A percentile compares a stretch with the other conserved stretches of the same genome.
phyloP scores from a whole-genome alignment of 2,113 vertebrate species.

The Peromyscus leucopus region DNA sequence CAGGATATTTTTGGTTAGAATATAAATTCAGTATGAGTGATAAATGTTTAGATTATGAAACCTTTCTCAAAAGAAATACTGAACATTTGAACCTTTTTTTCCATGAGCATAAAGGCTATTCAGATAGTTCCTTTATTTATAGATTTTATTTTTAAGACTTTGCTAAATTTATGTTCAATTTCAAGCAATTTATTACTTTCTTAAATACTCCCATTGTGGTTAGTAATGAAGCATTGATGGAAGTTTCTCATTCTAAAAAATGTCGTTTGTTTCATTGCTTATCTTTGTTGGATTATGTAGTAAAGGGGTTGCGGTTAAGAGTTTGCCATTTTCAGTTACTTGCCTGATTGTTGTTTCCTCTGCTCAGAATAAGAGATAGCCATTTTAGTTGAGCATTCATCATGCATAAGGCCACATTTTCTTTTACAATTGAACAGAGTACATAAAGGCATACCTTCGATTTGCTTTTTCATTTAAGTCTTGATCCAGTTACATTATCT shows the following conservation, averaged over 20 bases:
- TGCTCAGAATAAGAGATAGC: conserved; percentile 53
- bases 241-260: conserved; percentile 50
- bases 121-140: conserved; percentile 32
- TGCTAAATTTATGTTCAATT: conserved; percentile 66
- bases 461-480: conserved; percentile 35
- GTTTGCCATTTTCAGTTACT: conserved; percentile 69
- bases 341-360: conserved; percentile 37
- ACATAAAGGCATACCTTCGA: conserved; percentile 37
- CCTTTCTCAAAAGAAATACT: conserved; percentile 55
- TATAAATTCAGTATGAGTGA: conserved; percentile 59
- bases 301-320: conserved; percentile 29
- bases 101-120: conserved; percentile 14
- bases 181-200: conserved; percentile 60
- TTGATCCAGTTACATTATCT: conserved; percentile 56
- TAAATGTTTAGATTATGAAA: conserved; percentile 46
- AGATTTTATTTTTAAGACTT: conserved; percentile 65
- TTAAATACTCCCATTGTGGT: conserved; percentile 22
- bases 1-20: conserved; percentile 38
- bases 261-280: conserved; percentile 41
- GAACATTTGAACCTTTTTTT: conserved; percentile 31
- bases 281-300: conserved; percentile 61
- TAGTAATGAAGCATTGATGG: conserved; percentile 43
- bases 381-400: conserved; percentile 47
- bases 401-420: conserved; percentile 26
- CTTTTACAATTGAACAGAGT: conserved; percentile 38